A percentile compares a stretch with the other conserved stretches of the same genome.
These are phyloP conservation scores for Eulithis prunata DNA, from an alignment of 2,888 invertebrate genomes.

Conservation along the genomic window DNA sequence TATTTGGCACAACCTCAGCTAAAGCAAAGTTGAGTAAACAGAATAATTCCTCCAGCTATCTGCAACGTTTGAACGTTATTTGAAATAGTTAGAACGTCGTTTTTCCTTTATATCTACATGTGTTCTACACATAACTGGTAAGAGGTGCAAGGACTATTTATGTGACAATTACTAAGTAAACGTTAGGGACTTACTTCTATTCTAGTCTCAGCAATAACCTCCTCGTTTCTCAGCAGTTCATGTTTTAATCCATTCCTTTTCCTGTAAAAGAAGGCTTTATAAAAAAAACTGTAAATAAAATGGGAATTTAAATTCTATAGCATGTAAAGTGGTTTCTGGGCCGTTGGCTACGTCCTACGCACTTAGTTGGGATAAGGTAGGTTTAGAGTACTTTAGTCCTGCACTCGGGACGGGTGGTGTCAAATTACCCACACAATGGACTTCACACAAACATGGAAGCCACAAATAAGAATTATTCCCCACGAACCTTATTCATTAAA, in stretches of 20 bases:
- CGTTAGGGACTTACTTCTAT: conserved; percentile 66
- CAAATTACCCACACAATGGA: conserved; percentile 64
- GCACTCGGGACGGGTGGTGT: conserved; percentile 52
- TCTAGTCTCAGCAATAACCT: conserved; percentile 74
- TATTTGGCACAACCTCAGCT: conserved; percentile 17
- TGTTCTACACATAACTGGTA: too few species aligned
- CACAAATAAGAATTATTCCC: conserved; percentile 50
- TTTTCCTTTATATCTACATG: too few species aligned
- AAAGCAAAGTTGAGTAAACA: conserved; percentile 4
- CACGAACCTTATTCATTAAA: conserved; percentile 32
- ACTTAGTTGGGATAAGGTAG: conserved; percentile 36
- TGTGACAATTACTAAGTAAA: too few species aligned
- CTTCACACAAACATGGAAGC: conserved; percentile 49
- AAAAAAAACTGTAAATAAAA: conserved; percentile 42
- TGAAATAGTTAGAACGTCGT: too few species aligned
- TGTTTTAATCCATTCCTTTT: conserved; percentile 77
- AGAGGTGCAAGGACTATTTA: too few species aligned
- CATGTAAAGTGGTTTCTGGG: conserved; percentile 57
- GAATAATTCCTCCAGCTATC: background rate
- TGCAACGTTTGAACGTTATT: background rate
- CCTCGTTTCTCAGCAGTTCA: conserved; percentile 75
- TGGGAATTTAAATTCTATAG: conserved; percentile 40
- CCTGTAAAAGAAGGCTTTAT: conserved; percentile 56
- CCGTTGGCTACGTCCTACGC: conserved; percentile 76
- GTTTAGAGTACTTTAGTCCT: conserved; percentile 14